phyloP scores from a whole-genome alignment of 2,888 invertebrate genomes.

The Brachyptera risi region DNA sequence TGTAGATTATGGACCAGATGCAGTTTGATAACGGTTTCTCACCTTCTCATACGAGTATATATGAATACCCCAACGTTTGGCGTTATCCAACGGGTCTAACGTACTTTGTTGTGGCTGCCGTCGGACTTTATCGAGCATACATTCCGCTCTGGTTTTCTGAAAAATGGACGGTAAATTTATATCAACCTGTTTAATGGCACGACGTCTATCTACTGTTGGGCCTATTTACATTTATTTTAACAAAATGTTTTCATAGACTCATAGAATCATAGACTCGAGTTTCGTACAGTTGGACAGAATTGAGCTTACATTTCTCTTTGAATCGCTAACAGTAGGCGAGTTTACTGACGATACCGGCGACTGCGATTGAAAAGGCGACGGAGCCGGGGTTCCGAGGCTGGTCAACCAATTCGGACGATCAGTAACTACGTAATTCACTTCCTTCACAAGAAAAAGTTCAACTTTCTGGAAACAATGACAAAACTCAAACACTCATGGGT shows the following conservation, averaged over 20 bases:
- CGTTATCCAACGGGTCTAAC: slow-evolving; percentile 51
- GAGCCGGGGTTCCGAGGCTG: neutral
- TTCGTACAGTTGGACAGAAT: too few relatives aligned
- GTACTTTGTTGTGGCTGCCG: slow-evolving; percentile 41
- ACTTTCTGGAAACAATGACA: neutral
- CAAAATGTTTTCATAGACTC: too few relatives aligned
- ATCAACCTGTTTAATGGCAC: too few relatives aligned
- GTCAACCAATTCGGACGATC: neutral
- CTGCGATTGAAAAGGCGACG: neutral
- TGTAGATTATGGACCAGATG: too few relatives aligned
- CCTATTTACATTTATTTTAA: too few relatives aligned
- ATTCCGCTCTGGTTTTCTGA: slow-evolving; percentile 66
- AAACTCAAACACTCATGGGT: neutral
- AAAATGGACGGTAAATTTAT: slow-evolving; percentile 30
- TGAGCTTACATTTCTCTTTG: neutral
- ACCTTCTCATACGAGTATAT: slow-evolving; percentile 53
- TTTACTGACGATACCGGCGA: neutral
- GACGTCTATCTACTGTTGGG: too few relatives aligned
- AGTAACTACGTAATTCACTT: neutral
- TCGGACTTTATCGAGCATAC: slow-evolving; percentile 69
- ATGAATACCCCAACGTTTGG: slow-evolving; percentile 49
- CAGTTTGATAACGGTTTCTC: too few relatives aligned
- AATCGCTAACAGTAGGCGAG: neutral
- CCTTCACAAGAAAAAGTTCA: neutral
- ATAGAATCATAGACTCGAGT: too few relatives aligned